phyloP scores from a whole-genome alignment of 2,113 vertebrate genomes.

The Pogonocichla stellata region DNA sequence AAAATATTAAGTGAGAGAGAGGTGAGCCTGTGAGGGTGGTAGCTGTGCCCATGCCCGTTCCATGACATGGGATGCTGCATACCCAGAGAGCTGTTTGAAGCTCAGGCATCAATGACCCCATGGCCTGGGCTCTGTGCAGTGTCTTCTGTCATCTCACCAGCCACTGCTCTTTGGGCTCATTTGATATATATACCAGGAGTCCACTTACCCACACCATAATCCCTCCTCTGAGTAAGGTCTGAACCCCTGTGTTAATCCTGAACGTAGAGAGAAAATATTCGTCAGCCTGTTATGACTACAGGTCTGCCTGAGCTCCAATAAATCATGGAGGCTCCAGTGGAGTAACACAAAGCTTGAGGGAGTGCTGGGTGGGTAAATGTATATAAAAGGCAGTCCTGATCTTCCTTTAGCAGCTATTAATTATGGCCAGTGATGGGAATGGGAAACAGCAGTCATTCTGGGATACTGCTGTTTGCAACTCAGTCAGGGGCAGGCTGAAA shows the following conservation, averaged over 20 bases:
- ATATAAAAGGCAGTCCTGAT: background rate
- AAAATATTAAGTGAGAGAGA: background rate
- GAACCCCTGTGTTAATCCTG: background rate
- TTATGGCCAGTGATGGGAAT: background rate
- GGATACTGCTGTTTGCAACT: background rate
- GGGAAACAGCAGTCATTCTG: background rate
- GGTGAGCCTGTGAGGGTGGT: background rate
- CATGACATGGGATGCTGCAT: no score
- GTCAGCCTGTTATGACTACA: conserved; percentile 35
- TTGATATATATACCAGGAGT: background rate
- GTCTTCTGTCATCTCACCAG: background rate
- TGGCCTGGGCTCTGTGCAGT: background rate
- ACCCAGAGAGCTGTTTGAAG: background rate
- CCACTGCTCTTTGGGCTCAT: background rate
- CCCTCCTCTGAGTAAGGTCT: background rate
- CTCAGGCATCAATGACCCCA: background rate
- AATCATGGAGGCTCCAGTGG: background rate
- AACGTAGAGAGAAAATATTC: background rate
- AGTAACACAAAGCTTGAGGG: background rate
- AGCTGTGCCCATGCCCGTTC: background rate
- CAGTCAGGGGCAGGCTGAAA: background rate
- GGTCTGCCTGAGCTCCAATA: background rate
- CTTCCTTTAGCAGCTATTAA: conserved; percentile 9
- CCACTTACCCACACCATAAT: background rate
- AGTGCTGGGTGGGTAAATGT: background rate